A percentile compares a stretch with the other conserved stretches of the same genome.
phyloP scores from a whole-genome alignment of 2,888 invertebrate species.

The Zele albiditarsus region DNA sequence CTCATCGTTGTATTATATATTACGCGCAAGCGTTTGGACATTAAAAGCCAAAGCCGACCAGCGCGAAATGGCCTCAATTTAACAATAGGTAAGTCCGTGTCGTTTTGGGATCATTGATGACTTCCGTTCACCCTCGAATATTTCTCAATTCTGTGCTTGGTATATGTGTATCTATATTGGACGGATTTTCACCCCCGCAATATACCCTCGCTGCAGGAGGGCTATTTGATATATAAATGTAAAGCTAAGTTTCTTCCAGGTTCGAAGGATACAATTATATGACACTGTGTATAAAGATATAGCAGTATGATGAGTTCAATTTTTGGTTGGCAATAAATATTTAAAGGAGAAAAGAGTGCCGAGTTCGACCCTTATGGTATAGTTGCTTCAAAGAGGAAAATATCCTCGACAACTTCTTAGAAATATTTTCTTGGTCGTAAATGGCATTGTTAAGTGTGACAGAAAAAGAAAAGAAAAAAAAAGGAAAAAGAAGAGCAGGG shows the following conservation, averaged over 20 bases:
- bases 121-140: slow-evolving; percentile 29
- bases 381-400: not conserved
- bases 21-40: slow-evolving; percentile 8
- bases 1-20: slow-evolving; percentile 17
- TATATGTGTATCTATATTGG: not conserved
- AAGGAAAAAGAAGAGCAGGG: not conserved
- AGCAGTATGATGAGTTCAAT: slow-evolving; percentile 14
- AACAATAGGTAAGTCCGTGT: slow-evolving; percentile 14
- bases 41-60: slow-evolving; percentile 21
- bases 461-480: not conserved
- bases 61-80: slow-evolving; percentile 14
- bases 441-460: not conserved
- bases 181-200: slow-evolving; percentile 23
- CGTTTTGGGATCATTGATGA: slow-evolving; percentile 28
- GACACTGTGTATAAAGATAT: not conserved
- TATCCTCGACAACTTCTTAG: slow-evolving; percentile 8
- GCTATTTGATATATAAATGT: not conserved
- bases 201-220: slow-evolving; percentile 38
- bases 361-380: not conserved
- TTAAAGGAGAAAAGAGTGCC: not conserved
- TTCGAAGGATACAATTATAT: not conserved
- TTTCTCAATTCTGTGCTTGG: not conserved
- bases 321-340: slow-evolving; percentile 8
- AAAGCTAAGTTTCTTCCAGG: slow-evolving; percentile 10
- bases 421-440: slow-evolving; percentile 16